Conservation (phyloP, 2,888 invertebrate species). For the Pegoplata infirma region DNA sequence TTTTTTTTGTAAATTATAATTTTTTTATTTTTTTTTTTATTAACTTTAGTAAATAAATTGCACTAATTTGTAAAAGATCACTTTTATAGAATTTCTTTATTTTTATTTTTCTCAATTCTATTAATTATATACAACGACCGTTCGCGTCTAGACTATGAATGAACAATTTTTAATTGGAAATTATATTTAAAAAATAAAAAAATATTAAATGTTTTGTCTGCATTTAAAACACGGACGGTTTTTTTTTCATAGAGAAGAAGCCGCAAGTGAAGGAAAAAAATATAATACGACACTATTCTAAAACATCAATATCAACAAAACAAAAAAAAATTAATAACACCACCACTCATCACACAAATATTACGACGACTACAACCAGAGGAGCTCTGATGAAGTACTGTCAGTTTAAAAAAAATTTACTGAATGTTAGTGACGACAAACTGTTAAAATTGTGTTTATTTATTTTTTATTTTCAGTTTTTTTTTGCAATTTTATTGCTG, state of each 20-base stretch:
- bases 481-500: constrained; percentile 10
- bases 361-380: constrained; percentile 15
- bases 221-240: constrained; percentile 2
- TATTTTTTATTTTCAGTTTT: constrained; percentile 18
- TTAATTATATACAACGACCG: constrained; percentile 4
- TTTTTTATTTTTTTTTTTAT: not conserved
- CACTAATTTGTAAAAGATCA: not conserved
- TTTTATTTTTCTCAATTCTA: not conserved
- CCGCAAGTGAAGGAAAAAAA: not conserved
- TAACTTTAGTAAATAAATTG: not conserved
- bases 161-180: constrained; percentile 28
- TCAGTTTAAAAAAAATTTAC: constrained; percentile 38
- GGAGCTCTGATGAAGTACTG: constrained; percentile 43
- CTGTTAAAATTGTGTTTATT: constrained; percentile 27
- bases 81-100: not conserved
- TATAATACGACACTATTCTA: constrained; percentile 37
- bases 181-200: constrained; percentile 9
- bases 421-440: constrained; percentile 31
- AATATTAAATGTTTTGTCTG: not conserved
- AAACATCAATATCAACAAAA: constrained; percentile 20
- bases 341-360: constrained; percentile 18
- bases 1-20: not conserved
- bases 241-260: not conserved
- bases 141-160: constrained; percentile 22
- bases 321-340: constrained; percentile 18